Evolutionary conservation across 1,140 invertebrate species (phyloP).

Genomic region (Xylocopa sonorina): DNA sequence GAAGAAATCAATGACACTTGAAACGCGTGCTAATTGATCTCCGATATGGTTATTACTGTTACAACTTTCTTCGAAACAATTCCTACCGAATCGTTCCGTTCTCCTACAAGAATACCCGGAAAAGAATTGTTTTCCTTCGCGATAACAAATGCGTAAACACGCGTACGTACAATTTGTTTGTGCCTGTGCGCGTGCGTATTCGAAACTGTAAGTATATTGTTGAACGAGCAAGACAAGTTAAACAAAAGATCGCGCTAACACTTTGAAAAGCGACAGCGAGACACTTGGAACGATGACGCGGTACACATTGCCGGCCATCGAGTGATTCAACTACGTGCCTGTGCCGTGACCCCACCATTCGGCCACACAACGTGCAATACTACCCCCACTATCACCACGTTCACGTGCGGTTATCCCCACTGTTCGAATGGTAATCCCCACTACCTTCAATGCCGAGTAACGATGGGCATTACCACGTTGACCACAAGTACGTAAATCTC

Average conservation of each 20-base stretch:
- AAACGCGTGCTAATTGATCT: neutral
- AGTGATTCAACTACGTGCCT: constrained; percentile 55
- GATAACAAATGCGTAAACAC: no score
- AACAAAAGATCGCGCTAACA: constrained; percentile 13
- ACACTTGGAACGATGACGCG: constrained; percentile 71
- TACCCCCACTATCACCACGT: neutral
- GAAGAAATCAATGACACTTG: neutral
- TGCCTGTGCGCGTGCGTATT: neutral
- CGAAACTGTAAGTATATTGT: no score
- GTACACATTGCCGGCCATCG: constrained; percentile 72
- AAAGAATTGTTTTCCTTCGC: no score
- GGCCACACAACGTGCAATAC: constrained; percentile 29
- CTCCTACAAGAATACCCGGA: no score
- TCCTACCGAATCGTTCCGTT: no score
- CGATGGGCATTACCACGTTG: constrained; percentile 30
- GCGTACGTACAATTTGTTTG: no score
- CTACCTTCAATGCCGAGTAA: neutral
- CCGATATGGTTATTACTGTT: neutral
- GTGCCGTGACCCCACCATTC: constrained; percentile 38
- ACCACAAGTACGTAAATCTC: constrained; percentile 35
- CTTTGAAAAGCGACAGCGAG: constrained; percentile 52
- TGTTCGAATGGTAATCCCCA: neutral
- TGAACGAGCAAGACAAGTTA: neutral
- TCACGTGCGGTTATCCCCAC: constrained; percentile 38
- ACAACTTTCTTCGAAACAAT: neutral